Conservation (phyloP, 2,113 vertebrate genomes). For the Barnardius zonarius region DNA sequence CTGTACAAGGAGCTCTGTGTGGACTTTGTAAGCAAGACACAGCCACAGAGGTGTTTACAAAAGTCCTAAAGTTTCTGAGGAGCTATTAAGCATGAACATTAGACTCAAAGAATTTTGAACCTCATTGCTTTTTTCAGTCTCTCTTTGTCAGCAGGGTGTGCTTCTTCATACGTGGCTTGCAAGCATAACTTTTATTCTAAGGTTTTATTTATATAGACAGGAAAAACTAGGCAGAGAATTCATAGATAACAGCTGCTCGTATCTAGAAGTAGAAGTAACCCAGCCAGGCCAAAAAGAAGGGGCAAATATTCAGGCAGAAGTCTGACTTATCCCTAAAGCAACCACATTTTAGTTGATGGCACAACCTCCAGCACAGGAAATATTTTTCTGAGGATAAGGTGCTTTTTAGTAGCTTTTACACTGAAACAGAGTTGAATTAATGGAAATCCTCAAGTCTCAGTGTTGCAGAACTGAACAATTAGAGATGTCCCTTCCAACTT, state of each 20-base stretch:
- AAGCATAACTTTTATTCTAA: neutral
- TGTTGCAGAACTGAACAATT: neutral
- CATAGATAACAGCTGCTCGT: neutral
- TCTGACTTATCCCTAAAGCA: neutral
- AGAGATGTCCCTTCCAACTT: neutral
- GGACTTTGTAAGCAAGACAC: rapidly evolving
- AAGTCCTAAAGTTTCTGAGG: neutral
- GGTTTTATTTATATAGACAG: neutral
- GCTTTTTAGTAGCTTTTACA: neutral
- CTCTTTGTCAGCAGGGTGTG: neutral
- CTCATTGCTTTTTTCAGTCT: neutral
- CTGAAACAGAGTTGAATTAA: neutral
- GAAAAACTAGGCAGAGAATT: neutral
- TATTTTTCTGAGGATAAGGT: neutral
- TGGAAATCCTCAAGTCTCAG: neutral
- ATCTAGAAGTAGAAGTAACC: neutral
- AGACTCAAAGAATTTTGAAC: neutral
- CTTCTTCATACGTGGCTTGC: neutral
- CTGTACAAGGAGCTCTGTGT: neutral
- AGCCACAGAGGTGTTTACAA: neutral
- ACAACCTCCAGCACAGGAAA: neutral
- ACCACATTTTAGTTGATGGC: neutral
- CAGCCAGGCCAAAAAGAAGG: neutral
- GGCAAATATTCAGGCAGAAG: neutral
- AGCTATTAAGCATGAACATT: neutral